Evolutionary conservation across 2,797 vertebrate species (phyloP).

Genomic region (Coccyzus lansbergi): DNA sequence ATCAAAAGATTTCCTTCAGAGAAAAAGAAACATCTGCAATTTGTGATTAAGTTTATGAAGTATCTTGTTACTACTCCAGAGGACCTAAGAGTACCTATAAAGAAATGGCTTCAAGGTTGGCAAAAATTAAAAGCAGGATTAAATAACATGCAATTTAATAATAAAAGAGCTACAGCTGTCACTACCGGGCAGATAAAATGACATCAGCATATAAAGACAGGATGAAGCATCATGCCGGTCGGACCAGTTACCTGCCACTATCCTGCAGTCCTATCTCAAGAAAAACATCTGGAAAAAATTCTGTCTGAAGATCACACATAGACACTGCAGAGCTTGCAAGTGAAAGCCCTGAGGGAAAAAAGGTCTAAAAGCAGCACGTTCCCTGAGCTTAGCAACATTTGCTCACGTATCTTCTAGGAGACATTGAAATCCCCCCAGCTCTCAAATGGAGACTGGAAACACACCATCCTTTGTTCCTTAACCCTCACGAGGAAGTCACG

Average conservation of each 20-base stretch:
- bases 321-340: not conserved
- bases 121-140: not conserved
- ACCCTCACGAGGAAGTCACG: constrained; percentile 8
- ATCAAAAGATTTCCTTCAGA: not conserved
- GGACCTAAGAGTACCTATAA: not conserved
- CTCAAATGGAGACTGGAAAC: not conserved
- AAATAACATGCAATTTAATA: not conserved
- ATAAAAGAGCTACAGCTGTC: not conserved
- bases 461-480: constrained; percentile 10
- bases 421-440: not conserved
- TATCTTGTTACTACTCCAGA: not conserved
- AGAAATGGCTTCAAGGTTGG: not conserved
- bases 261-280: not conserved
- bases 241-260: not conserved
- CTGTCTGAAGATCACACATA: not conserved
- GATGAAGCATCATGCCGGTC: not conserved
- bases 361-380: not conserved
- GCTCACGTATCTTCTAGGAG: not conserved
- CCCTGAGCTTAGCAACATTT: not conserved
- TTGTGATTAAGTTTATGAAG: not conserved
- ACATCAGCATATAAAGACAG: not conserved
- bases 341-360: not conserved
- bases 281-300: not conserved
- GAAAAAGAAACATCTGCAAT: not conserved
- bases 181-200: not conserved